Conservation (phyloP, 2,113 vertebrate species). For the Aphyosemion australe region DNA sequence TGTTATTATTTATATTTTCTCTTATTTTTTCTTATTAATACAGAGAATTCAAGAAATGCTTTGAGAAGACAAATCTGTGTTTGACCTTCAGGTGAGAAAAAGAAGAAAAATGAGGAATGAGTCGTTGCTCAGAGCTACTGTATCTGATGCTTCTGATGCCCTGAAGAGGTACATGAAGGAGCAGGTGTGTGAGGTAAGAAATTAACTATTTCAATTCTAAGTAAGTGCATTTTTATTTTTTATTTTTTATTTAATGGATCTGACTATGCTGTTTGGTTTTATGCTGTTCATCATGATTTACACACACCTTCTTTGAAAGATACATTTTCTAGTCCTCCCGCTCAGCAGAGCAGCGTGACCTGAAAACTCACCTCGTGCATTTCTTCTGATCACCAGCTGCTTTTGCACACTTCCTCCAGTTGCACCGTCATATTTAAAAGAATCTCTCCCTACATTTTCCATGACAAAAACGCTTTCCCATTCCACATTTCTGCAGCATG, state of each 20-base stretch:
- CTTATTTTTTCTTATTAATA: neutral
- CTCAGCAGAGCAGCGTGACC: neutral
- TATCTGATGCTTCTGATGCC: neutral
- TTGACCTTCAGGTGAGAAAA: constrained; percentile 27
- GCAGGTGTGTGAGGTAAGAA: constrained; percentile 11
- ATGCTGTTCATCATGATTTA: too few relatives aligned
- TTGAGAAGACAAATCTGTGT: constrained; percentile 2
- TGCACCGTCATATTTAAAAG: neutral
- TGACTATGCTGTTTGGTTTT: neutral
- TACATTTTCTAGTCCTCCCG: neutral
- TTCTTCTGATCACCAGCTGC: neutral
- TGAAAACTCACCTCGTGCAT: neutral
- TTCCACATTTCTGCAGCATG: neutral
- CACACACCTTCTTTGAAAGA: neutral
- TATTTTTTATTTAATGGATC: neutral
- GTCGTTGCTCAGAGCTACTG: constrained; percentile 21
- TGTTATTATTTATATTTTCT: neutral
- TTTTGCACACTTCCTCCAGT: neutral
- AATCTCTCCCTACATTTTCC: neutral
- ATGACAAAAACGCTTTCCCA: neutral
- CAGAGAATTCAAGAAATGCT: neutral
- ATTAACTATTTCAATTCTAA: neutral
- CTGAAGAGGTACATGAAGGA: neutral
- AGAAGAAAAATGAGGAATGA: constrained; percentile 29
- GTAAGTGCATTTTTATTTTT: neutral